Percentiles rank a stretch among this genome's conserved stretches.
Conservation (phyloP, 2,797 vertebrate genomes). For the Rousettus madagascariensis region DNA sequence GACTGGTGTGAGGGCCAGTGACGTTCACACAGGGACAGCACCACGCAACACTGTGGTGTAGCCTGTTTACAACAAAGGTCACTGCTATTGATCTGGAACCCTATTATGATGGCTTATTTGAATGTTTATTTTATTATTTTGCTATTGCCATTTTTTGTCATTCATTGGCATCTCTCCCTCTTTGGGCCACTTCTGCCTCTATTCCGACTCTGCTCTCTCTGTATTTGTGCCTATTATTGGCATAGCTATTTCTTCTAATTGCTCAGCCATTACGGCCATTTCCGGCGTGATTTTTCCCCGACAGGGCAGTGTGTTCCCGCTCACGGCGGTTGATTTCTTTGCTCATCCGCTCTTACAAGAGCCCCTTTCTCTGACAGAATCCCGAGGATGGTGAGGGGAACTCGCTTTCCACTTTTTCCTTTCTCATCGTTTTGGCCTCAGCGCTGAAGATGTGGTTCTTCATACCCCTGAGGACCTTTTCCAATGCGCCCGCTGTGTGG, state of each 20-base stretch:
- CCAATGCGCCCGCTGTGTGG: background rate
- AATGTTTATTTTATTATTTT: background rate
- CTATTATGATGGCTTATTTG: background rate
- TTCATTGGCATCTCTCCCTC: background rate
- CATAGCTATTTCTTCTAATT: background rate
- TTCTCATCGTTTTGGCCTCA: background rate
- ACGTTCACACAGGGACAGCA: background rate
- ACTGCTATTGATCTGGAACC: background rate
- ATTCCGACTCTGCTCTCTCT: no score
- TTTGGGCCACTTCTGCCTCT: background rate
- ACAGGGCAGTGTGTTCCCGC: no score
- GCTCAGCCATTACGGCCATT: background rate
- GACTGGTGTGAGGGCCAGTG: background rate
- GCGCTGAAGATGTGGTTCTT: background rate
- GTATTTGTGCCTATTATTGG: background rate
- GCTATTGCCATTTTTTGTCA: background rate
- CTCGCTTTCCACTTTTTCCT: background rate
- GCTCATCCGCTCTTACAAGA: background rate
- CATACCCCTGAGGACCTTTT: background rate
- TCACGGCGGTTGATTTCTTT: background rate
- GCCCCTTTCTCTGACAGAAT: background rate
- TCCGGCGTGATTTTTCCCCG: background rate
- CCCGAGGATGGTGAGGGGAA: background rate
- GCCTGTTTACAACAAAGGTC: accelerated
- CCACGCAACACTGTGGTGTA: accelerated